Conservation (phyloP, 2,797 vertebrate species). For the Furcifer pardalis region DNA sequence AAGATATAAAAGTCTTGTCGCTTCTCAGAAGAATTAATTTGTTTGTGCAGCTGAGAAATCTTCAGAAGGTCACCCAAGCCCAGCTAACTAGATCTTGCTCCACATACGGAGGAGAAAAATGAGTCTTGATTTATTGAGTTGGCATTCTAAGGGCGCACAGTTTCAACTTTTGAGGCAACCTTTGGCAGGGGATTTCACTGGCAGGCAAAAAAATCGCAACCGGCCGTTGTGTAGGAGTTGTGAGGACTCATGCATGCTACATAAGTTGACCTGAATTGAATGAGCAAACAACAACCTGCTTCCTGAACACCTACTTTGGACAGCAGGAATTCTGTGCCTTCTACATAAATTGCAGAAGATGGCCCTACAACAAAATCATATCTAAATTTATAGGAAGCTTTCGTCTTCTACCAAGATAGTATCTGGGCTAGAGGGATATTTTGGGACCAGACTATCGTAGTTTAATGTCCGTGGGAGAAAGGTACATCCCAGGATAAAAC, state of each 20-base stretch:
- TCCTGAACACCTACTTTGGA: constrained; percentile 12
- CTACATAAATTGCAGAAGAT: constrained; percentile 5
- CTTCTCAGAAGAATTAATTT: constrained; percentile 22
- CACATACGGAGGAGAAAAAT: neutral
- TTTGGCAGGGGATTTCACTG: constrained; percentile 62
- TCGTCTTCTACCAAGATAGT: constrained; percentile 14
- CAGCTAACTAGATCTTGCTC: constrained; percentile 37
- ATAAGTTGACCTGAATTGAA: constrained; percentile 67
- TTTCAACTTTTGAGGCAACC: constrained; percentile 67
- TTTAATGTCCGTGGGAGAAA: constrained; percentile 56
- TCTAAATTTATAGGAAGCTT: constrained; percentile 19
- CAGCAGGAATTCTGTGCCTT: constrained; percentile 30
- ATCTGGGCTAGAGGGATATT: neutral
- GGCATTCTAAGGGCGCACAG: constrained; percentile 59
- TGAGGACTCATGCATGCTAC: constrained; percentile 64
- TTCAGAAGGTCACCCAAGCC: constrained; percentile 37
- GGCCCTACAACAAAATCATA: neutral
- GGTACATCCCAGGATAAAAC: constrained; percentile 20
- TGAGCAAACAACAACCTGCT: constrained; percentile 15
- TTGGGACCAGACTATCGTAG: constrained; percentile 36
- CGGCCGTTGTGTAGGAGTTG: constrained; percentile 59
- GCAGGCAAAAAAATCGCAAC: constrained; percentile 61
- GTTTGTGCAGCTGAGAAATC: constrained; percentile 28
- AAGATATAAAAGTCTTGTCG: constrained; percentile 1
- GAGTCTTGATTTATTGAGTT: constrained; percentile 33